These are phyloP conservation scores for Notiomystis cincta DNA, from an alignment of 2,113 vertebrate species.

Conservation along the genomic window DNA sequence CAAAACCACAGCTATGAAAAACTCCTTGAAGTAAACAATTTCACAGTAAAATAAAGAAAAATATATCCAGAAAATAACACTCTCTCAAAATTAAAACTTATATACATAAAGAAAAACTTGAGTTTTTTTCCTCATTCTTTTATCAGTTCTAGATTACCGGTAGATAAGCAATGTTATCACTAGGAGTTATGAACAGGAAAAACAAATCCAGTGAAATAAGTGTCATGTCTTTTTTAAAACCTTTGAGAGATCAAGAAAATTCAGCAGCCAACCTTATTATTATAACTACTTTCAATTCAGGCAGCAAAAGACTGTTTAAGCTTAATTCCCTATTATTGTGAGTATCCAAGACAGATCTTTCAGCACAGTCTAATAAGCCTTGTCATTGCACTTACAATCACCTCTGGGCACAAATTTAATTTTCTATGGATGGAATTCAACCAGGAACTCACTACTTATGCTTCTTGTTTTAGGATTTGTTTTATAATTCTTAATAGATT, in stretches of 20 bases:
- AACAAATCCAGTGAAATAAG: background rate
- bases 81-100: constrained; percentile 22
- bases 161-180: background rate
- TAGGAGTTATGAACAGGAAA: background rate
- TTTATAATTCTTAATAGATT: background rate
- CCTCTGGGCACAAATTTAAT: background rate
- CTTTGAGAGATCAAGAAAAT: background rate
- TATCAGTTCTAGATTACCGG: background rate
- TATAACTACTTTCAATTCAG: background rate
- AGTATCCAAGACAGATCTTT: background rate
- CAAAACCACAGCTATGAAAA: background rate
- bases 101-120: background rate
- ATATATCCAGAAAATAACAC: constrained; percentile 17
- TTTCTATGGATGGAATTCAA: background rate
- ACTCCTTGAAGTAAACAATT: background rate
- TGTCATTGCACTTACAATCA: background rate
- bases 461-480: background rate
- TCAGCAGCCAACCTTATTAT: background rate
- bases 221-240: background rate
- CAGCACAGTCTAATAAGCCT: background rate
- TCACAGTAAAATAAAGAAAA: constrained; percentile 31
- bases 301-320: background rate
- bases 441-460: background rate
- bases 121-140: background rate
- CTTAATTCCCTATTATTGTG: background rate